Evolutionary conservation across 2,888 invertebrate species (phyloP).

Genomic region (Eueremaeus valkanovi): DNA sequence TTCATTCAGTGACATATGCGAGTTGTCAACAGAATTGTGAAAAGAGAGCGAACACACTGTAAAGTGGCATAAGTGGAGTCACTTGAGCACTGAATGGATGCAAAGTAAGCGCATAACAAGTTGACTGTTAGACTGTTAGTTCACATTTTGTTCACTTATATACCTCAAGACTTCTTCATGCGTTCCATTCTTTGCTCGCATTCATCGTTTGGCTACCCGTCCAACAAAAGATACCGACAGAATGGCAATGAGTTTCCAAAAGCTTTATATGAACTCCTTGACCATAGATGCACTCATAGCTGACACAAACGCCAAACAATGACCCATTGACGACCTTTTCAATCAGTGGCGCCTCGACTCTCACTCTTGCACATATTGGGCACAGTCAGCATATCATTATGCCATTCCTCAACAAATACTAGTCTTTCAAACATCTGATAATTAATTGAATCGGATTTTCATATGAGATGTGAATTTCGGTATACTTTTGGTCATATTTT

Average conservation of each 20-base stretch:
- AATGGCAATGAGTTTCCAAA: conserved; percentile 27
- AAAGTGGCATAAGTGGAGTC: conserved; percentile 30
- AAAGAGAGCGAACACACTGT: conserved; percentile 3
- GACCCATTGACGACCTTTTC: conserved; percentile 14
- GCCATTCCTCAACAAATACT: not conserved
- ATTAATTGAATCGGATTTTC: not conserved
- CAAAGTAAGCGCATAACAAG: conserved; percentile 36
- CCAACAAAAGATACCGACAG: conserved; percentile 1
- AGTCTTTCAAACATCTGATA: not conserved
- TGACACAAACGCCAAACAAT: not conserved
- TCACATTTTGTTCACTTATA: conserved; percentile 26
- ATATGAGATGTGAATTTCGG: not conserved
- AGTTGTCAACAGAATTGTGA: conserved; percentile 30
- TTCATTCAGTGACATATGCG: conserved; percentile 34
- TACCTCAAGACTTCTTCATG: conserved; percentile 30
- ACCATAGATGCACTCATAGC: conserved; percentile 10
- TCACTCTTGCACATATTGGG: not conserved
- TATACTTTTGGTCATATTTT: not conserved
- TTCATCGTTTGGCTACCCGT: too few relatives aligned
- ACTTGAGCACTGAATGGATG: conserved; percentile 28
- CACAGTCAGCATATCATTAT: not conserved
- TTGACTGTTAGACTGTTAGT: conserved; percentile 17
- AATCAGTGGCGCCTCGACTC: conserved; percentile 21
- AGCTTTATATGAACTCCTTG: conserved; percentile 30
- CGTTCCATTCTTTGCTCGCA: not conserved